Conservation (phyloP, 2,888 invertebrate genomes). For the Anagyrus pseudococci region DNA sequence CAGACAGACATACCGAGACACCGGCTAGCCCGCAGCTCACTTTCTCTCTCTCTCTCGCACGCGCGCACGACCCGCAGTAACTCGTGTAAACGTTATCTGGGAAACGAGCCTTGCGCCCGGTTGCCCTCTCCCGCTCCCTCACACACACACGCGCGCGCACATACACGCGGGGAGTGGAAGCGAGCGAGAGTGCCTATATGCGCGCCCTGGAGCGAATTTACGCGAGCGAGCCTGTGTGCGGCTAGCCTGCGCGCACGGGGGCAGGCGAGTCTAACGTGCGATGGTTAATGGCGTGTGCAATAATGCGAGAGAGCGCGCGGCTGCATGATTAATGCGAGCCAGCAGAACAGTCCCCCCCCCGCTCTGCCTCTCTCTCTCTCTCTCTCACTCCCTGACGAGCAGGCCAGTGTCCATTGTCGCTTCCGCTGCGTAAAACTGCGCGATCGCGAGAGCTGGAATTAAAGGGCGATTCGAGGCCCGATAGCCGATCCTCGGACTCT, state of each 20-base stretch:
- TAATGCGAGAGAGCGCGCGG: slow-evolving; percentile 33
- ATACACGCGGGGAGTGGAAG: not conserved
- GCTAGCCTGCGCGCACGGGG: not conserved
- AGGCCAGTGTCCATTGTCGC: slow-evolving; percentile 26
- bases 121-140: slow-evolving; percentile 15
- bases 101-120: slow-evolving; percentile 31
- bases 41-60: too few relatives aligned
- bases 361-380: too few relatives aligned
- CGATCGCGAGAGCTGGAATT: slow-evolving; percentile 20
- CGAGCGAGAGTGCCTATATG: too few relatives aligned
- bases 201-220: too few relatives aligned
- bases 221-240: slow-evolving; percentile 1
- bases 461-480: slow-evolving; percentile 23
- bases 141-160: slow-evolving; percentile 1
- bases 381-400: too few relatives aligned
- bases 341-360: not conserved
- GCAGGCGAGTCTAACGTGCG: slow-evolving; percentile 13
- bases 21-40: too few relatives aligned
- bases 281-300: slow-evolving; percentile 41
- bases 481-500: too few relatives aligned
- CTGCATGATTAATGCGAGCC: slow-evolving; percentile 34
- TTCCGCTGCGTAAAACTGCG: too few relatives aligned
- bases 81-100: slow-evolving; percentile 40
- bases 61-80: slow-evolving; percentile 30
- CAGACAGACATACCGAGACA: slow-evolving; percentile 1